Base-by-base conservation (phyloP, 2,797 vertebrate genomes). In the Leptatherina wallacei region DNA sequence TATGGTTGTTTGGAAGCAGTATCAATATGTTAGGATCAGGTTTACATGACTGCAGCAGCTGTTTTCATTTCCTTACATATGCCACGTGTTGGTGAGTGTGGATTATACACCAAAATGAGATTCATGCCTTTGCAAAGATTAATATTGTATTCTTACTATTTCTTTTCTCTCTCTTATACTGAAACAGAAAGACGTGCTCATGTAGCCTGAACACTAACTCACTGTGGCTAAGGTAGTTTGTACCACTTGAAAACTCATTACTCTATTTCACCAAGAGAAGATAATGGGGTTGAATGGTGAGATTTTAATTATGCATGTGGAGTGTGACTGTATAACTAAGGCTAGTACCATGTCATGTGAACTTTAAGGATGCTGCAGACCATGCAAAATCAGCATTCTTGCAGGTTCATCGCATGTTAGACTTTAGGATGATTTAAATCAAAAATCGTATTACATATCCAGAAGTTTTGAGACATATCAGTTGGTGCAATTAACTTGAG, bases 171-270 rank as follows among this genome's bases (percentile, higher is more conserved):
- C 9, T n/a, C 6, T n/a, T 9, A 22, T 20, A 49, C n/a, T n/a
- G 20, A 18, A 44, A 44, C 60, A 71, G 29, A 65, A 58, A 71
- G n/a, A 29, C 22, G 24, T 35, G 27, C 52, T 68, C 11, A 2
- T 35, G 13, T 16, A 29, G 42, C 55, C 40, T 27, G 2, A 44
- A 20, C n/a, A 51, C 7, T 51, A 22, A 11, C 22, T 61, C 65
- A 32, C 24, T 64, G 32, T 20, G 33, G 22, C 49, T 61, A 33
- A 52, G 29, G 22, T 44, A 40, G n/a, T 60, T 40, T 60, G 13
- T 40, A 10, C 42, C 61, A 32, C 57, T 69, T 69, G 30, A 58
- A 74, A 65, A 57, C 6, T 65, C 6, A 42, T 51, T 51, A 33
- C 42, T 62, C 47, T n/a, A 58, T 33, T 42, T 27, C 20, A 22